Conservation (phyloP, 2,113 vertebrate genomes). For the Apteryx mantelli region DNA sequence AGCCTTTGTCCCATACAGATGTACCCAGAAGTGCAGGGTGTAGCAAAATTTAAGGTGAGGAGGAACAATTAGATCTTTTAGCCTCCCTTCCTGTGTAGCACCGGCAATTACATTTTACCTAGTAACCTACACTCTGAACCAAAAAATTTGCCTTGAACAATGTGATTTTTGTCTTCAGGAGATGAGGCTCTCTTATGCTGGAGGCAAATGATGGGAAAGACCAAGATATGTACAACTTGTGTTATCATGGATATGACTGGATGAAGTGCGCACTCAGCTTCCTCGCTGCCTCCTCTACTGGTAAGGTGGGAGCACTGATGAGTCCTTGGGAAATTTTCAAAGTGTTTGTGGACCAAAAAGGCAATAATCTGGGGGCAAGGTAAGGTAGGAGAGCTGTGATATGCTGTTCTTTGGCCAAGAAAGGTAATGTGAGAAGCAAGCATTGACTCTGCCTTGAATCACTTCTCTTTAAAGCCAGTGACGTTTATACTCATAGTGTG, state of each 20-base stretch:
- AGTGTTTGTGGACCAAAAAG: neutral
- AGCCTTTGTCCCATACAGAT: neutral
- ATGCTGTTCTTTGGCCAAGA: neutral
- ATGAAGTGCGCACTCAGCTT: neutral
- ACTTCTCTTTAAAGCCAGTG: neutral
- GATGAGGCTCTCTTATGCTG: neutral
- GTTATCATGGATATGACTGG: neutral
- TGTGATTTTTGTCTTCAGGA: neutral
- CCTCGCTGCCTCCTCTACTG: neutral
- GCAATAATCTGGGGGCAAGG: neutral
- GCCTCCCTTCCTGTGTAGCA: neutral
- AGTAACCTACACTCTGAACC: neutral
- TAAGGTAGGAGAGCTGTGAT: neutral
- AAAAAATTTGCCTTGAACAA: neutral
- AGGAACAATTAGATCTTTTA: neutral
- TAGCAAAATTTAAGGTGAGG: neutral
- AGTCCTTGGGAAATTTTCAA: neutral
- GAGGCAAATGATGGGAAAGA: neutral
- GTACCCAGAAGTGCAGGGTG: neutral
- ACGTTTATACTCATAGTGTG: neutral
- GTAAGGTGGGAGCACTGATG: neutral
- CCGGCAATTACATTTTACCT: neutral
- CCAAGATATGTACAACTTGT: neutral
- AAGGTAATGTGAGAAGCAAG: neutral
- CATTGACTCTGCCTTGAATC: neutral